These are phyloP conservation scores for Leptopilina myrica DNA, from an alignment of 2,888 invertebrate genomes.

Conservation along the genomic window DNA sequence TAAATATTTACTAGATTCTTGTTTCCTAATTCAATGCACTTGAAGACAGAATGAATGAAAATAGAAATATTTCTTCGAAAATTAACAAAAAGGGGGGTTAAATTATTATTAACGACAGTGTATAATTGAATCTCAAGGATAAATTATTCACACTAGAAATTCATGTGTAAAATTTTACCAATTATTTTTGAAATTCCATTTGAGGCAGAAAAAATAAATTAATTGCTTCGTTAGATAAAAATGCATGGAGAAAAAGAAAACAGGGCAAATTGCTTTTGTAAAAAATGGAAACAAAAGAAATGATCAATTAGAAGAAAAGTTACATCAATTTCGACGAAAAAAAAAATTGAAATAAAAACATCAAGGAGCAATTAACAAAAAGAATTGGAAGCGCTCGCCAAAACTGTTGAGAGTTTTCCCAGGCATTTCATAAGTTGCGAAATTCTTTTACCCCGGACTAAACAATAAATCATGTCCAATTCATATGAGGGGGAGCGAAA, in stretches of 20 bases:
- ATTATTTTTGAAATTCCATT: too few species aligned
- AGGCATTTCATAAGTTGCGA: slow-evolving; percentile 30
- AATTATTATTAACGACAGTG: too few species aligned
- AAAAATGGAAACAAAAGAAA: slow-evolving; percentile 1
- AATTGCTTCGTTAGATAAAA: background rate
- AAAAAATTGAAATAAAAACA: background rate
- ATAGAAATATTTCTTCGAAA: too few species aligned
- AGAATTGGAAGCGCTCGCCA: background rate
- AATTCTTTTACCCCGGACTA: slow-evolving; percentile 41
- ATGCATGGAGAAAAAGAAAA: background rate
- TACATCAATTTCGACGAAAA: background rate
- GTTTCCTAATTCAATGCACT: too few species aligned
- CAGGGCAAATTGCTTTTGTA: background rate
- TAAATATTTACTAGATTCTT: too few species aligned
- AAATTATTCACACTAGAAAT: too few species aligned
- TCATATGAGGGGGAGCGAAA: slow-evolving; percentile 23
- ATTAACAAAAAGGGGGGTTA: too few species aligned
- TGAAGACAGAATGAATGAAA: too few species aligned
- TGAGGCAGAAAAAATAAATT: too few species aligned
- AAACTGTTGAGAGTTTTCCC: background rate
- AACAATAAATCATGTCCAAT: slow-evolving; percentile 52
- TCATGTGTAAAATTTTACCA: too few species aligned
- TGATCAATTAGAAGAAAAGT: slow-evolving; percentile 5
- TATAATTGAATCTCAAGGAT: too few species aligned
- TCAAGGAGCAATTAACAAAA: slow-evolving; percentile 10